Evolutionary conservation across 2,113 vertebrate genomes (phyloP), one percentile per base, ranked within the genome.

Genomic region (Chionis minor): DNA sequence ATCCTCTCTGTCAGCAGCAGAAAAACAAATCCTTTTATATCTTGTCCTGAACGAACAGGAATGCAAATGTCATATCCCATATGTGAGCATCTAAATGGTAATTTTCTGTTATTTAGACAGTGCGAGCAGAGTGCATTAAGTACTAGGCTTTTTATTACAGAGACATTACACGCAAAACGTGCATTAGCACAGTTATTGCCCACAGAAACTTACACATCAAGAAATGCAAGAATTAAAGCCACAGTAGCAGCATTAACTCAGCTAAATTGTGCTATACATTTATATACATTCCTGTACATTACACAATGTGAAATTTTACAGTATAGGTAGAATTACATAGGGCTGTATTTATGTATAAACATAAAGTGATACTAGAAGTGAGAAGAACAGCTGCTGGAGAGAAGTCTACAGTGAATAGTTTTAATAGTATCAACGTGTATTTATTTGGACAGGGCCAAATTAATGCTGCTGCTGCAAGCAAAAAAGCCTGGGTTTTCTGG

Each of bases 281-380:
- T 54, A 44, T 12, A 28, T 33, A 26, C 6, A 1, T 54, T 40
- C 13, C 65, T 27, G 40, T 62, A 5, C 27, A 20, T 58, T 32
- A 23, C 5, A 33, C 27, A 13, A 2, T 4, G 24, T 23, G 51
- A 19, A 63, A 45, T n/a, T 67, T 47, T 42, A 51, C 47, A n/a
- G 21, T 21, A 28, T 33, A 38, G 73, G 63, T 61, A 44, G 42
- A 30, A 18, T 38, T 32, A 28, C 0, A 0, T 6, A 40, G 23
- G 26, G 24, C 51, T 70, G 52, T 47, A 12, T 74, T 73, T 77
- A 24, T 11, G 17, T 23, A 21, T 23, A 18, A 18, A 44, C 0
- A 1, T 0, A 22, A 20, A 69, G 51, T 1, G 1, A 33, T 24
- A 42, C 23, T 35, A 65, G 73, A 79, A 11, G 26, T 18, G 22